A percentile compares a stretch with the other conserved stretches of the same genome.
Conservation (phyloP, 2,113 vertebrate species). For the Cinclus mexicanus region DNA sequence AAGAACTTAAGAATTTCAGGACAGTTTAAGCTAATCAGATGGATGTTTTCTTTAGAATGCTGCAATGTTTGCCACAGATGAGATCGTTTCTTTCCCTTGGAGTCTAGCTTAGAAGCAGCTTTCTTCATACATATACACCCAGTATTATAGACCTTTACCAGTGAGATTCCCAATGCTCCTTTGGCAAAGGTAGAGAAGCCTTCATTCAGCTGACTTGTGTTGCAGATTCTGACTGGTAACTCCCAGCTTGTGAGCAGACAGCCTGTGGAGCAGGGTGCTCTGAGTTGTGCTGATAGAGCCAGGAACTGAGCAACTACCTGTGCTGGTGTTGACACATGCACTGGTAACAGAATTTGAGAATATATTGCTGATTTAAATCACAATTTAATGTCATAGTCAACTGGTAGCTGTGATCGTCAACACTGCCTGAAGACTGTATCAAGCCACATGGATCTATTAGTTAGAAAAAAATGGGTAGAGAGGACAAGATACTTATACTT, state of each 20-base stretch:
- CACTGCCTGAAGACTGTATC: not conserved
- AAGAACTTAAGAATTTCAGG: not conserved
- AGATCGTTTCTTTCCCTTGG: not conserved
- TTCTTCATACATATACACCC: not conserved
- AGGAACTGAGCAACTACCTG: not conserved
- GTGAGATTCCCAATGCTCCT: not conserved
- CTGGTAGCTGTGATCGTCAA: not conserved
- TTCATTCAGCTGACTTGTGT: not conserved
- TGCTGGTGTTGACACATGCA: not conserved
- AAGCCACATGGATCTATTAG: not conserved
- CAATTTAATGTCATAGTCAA: not conserved
- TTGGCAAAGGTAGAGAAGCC: not conserved
- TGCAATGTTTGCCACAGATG: not conserved
- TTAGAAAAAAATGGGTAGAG: not conserved
- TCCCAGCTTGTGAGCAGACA: not conserved
- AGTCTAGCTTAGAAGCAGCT: not conserved
- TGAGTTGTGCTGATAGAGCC: not conserved
- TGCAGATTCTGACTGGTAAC: not conserved
- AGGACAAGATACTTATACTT: not conserved
- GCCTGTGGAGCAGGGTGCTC: fast-evolving
- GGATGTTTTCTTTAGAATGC: not conserved
- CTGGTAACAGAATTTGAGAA: not conserved
- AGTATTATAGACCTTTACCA: not conserved
- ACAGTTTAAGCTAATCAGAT: not conserved
- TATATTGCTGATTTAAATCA: not conserved